Conservation (phyloP, 2,797 vertebrate species). For the Eospalax fontanierii region DNA sequence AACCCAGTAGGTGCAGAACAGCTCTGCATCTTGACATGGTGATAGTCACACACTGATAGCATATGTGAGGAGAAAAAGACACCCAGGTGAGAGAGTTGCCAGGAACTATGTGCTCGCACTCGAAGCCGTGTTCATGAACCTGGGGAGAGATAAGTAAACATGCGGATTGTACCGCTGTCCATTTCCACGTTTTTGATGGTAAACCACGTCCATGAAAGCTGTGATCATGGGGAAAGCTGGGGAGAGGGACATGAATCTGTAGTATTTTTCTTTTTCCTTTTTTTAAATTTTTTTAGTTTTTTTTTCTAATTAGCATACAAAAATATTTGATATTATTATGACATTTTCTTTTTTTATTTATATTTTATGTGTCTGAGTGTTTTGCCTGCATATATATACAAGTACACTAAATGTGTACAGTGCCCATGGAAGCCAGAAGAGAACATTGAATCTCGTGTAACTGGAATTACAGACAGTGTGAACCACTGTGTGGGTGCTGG, state of each 20-base stretch:
- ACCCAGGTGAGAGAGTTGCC: not conserved
- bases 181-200: not conserved
- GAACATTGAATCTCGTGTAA: no score
- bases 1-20: not conserved
- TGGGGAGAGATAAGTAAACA: not conserved
- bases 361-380: no score
- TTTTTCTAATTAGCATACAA: not conserved
- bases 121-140: not conserved
- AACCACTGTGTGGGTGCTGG: no score
- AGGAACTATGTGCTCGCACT: not conserved
- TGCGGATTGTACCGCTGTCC: rapidly evolving
- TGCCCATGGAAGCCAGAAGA: no score
- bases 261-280: not conserved
- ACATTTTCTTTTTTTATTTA: no score
- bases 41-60: not conserved
- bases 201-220: not conserved
- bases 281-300: not conserved
- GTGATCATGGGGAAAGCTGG: not conserved
- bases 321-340: not conserved
- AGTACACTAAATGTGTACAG: no score
- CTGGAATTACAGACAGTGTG: no score
- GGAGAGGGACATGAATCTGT: not conserved
- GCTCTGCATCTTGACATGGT: not conserved
- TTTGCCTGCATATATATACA: no score
- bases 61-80: not conserved